These are phyloP conservation scores for Spinus olivaceus DNA, from an alignment of 2,797 vertebrate genomes.

Conservation along the genomic window DNA sequence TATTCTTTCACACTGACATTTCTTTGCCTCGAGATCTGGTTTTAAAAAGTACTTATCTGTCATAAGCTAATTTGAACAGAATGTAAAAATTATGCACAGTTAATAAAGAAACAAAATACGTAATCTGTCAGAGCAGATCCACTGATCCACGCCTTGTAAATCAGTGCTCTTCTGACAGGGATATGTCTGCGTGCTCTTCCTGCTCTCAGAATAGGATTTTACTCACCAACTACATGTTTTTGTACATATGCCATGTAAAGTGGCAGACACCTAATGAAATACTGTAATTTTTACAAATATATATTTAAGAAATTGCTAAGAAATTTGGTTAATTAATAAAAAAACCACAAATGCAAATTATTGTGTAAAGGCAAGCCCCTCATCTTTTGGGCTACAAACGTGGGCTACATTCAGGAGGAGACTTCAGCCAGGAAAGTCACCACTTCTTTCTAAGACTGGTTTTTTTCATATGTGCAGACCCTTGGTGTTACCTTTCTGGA, in stretches of 20 bases:
- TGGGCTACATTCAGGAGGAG: neutral
- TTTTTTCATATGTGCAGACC: neutral
- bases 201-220: neutral
- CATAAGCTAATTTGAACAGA: constrained; percentile 31
- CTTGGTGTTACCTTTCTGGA: neutral
- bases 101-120: constrained; percentile 39
- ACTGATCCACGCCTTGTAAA: neutral
- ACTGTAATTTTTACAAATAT: neutral
- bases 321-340: neutral
- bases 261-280: neutral
- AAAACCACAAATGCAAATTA: neutral
- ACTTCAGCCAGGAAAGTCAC: neutral
- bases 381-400: neutral
- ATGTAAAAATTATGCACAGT: constrained; percentile 22
- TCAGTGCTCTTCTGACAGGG: neutral
- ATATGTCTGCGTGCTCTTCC: neutral
- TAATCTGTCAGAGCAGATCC: constrained; percentile 38
- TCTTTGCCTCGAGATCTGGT: constrained; percentile 26
- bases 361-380: neutral
- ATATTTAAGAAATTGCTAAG: neutral
- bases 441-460: neutral
- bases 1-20: constrained; percentile 18
- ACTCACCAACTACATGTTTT: neutral
- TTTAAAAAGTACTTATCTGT: constrained; percentile 38
- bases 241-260: neutral